Evolutionary conservation across 2,888 invertebrate genomes (phyloP), one percentile per base, ranked within the genome.

Genomic region (Acronicta aceris): DNA sequence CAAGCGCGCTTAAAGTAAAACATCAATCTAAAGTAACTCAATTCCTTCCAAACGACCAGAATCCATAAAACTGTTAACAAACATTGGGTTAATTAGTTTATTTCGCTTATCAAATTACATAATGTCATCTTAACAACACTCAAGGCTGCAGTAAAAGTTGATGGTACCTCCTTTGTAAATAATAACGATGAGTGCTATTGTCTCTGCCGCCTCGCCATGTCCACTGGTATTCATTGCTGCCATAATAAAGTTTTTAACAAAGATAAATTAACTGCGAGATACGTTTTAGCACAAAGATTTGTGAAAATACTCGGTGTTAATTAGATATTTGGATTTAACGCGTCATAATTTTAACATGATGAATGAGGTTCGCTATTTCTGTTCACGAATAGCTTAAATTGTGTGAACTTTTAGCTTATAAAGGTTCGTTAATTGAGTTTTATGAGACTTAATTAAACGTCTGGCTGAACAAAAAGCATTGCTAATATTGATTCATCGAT

Each of bases 201-300:
- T 83, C 71, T 78, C 63, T 61, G 53, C 53, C 59, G 65, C 69
- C 64, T 75, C 74, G 70, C 60, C 52, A 58, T 79, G 77, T 74
- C 81, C 80, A 61, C 66, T 71, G 63, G 65, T 74, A 73, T 78
- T 83, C 76, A 76, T 80, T 69, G 72, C 76, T 76, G 77, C 70
- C 81, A 81, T 84, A 81, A 85, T 84, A 83, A 83, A 83, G 77
- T 82, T 81, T 82, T 81, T 81, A 82, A 81, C 81, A 75, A 80
- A 84, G 78, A 84, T 74, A 81, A 84, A 85, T 86, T 81, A 79
- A 81, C 81, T 71, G 54, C 60, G 75, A 78, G 77, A 76, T 79
- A 77, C 75, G 66, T 81, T 79, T 71, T 61, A 58, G 53, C 59
- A 73, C 66, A 75, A 78, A 74, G 65, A 63, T 74, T 63, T 46